These are phyloP conservation scores for Lasioglossum malachurum DNA, from an alignment of 2,888 invertebrate genomes.

Conservation along the genomic window DNA sequence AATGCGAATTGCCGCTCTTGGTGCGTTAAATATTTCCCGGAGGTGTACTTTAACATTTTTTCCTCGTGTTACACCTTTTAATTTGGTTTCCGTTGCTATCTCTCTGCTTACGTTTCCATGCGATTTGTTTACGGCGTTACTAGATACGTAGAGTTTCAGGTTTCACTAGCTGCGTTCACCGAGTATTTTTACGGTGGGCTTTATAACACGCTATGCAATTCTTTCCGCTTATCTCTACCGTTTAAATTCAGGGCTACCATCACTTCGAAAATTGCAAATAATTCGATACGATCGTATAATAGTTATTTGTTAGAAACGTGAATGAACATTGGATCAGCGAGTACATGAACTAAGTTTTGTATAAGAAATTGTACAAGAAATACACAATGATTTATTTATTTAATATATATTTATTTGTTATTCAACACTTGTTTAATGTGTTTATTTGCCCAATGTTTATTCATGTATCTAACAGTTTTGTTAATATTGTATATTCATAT, in stretches of 20 bases:
- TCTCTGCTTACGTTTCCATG: not conserved
- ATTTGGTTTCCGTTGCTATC: not conserved
- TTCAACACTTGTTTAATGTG: not conserved
- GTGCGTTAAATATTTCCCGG: constrained; percentile 12
- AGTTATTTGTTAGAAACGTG: not conserved
- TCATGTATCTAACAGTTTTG: not conserved
- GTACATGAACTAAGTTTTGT: no score
- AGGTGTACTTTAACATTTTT: constrained; percentile 6
- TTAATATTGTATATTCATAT: no score
- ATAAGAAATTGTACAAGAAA: not conserved
- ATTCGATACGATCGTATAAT: not conserved
- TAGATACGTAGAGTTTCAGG: not conserved
- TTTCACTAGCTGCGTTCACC: constrained; percentile 3
- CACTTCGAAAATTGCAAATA: not conserved
- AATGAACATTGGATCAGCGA: not conserved
- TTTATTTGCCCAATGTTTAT: not conserved
- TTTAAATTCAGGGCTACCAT: not conserved
- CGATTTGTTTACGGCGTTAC: constrained; percentile 20
- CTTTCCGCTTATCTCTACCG: not conserved
- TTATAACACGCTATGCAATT: not conserved
- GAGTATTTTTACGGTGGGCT: not conserved
- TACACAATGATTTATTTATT: not conserved
- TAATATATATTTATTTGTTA: not conserved
- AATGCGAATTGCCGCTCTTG: not conserved
- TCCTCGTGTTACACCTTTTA: constrained; percentile 10